Evolutionary conservation across 2,888 invertebrate species (phyloP).

Genomic region (Nemapogon koenigi): DNA sequence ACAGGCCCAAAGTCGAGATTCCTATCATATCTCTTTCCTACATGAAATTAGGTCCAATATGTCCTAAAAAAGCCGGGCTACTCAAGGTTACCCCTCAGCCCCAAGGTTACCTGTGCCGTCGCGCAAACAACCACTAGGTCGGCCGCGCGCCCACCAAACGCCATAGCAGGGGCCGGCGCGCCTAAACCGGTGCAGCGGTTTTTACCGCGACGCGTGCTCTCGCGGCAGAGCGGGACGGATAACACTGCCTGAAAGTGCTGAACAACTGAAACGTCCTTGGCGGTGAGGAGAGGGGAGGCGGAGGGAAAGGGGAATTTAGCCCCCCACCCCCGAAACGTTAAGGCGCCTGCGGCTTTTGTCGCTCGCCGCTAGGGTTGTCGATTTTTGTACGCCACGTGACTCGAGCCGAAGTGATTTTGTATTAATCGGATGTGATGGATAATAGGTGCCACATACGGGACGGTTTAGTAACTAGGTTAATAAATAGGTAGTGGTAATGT

Average conservation of each 20-base stretch:
- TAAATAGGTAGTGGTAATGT: too few relatives aligned
- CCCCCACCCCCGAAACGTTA: conserved; percentile 1
- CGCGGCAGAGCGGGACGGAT: conserved; percentile 65
- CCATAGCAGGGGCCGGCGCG: background rate
- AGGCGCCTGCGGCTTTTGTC: conserved; percentile 64
- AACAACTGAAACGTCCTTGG: conserved; percentile 66
- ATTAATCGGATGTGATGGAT: too few relatives aligned
- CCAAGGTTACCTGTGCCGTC: background rate
- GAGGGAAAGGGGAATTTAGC: conserved; percentile 1
- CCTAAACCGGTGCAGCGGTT: conserved; percentile 28
- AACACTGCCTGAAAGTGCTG: too few relatives aligned
- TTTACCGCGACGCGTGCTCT: conserved; percentile 62
- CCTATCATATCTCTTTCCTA: too few relatives aligned
- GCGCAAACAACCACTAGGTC: background rate
- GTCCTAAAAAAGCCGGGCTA: too few relatives aligned
- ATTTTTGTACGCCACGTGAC: too few relatives aligned
- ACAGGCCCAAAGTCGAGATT: too few relatives aligned
- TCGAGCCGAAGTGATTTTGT: too few relatives aligned
- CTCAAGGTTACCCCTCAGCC: background rate
- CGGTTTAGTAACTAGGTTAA: too few relatives aligned
- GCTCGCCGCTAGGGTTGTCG: conserved; percentile 37
- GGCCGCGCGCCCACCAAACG: background rate
- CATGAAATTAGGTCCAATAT: too few relatives aligned
- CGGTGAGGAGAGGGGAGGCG: conserved; percentile 48
- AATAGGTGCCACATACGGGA: too few relatives aligned